These are phyloP conservation scores for Micrastur ruficollis DNA, from an alignment of 2,797 vertebrate species.

Conservation along the genomic window DNA sequence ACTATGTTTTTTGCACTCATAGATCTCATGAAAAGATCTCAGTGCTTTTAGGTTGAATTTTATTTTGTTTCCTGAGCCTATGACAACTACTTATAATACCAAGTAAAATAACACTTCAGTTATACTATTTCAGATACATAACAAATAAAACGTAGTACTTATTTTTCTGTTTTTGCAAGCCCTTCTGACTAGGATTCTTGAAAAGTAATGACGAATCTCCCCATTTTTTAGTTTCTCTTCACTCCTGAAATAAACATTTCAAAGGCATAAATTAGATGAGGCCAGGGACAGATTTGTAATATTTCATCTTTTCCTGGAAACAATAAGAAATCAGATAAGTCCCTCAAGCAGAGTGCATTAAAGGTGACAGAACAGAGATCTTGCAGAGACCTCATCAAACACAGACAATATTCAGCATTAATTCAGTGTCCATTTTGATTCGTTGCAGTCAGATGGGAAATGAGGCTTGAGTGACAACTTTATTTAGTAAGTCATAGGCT, in stretches of 20 bases:
- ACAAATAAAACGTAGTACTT: not conserved
- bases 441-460: conserved; percentile 48
- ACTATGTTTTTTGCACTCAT: not conserved
- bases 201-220: not conserved
- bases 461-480: conserved; percentile 75
- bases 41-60: conserved; percentile 30
- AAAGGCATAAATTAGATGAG: conserved; percentile 77
- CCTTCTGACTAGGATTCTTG: not conserved
- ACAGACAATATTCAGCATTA: conserved; percentile 70
- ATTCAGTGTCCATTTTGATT: conserved; percentile 69
- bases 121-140: conserved; percentile 21
- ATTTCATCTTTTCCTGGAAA: conserved; percentile 79
- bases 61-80: not conserved
- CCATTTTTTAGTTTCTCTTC: not conserved
- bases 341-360: conserved; percentile 72
- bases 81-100: not conserved
- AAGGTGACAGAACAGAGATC: conserved; percentile 72
- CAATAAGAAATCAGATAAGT: conserved; percentile 76
- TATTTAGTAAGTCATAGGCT: conserved; percentile 69
- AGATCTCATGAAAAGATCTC: conserved; percentile 35
- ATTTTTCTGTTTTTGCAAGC: not conserved
- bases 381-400: conserved; percentile 66
- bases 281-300: conserved; percentile 74
- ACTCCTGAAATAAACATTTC: not conserved
- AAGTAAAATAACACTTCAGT: not conserved